Percentiles rank a stretch among this genome's conserved stretches.
phyloP scores from a whole-genome alignment of 2,797 vertebrate genomes.

The Coluber constrictor region DNA sequence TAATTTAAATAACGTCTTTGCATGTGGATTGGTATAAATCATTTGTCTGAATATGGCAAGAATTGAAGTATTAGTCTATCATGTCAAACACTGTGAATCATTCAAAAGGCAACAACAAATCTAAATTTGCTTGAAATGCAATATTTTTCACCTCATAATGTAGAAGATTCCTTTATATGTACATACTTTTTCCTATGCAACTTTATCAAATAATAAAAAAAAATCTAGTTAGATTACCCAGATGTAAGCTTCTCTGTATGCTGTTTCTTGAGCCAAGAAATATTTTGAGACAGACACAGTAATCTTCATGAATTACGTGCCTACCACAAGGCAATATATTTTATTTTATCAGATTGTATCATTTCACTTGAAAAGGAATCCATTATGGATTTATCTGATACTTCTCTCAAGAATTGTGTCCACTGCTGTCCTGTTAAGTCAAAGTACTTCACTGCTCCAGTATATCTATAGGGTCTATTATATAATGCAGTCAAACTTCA shows the following conservation, averaged over 20 bases:
- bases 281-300: neutral
- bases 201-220: neutral
- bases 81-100: neutral
- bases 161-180: neutral
- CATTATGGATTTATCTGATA: neutral
- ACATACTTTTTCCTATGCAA: neutral
- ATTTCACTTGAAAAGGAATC: neutral
- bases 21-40: neutral
- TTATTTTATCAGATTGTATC: neutral
- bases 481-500: neutral
- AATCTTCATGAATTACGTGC: neutral
- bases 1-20: neutral
- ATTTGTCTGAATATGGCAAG: neutral
- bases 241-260: neutral
- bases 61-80: neutral
- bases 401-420: neutral
- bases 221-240: neutral
- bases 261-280: neutral
- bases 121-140: neutral
- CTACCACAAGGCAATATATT: neutral
- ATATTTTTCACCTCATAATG: neutral
- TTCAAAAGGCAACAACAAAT: neutral
- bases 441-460: neutral
- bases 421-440: neutral
- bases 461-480: neutral